Evolutionary conservation across 2,888 invertebrate species (phyloP), one percentile per base, ranked within the genome.

Genomic region (Melanophora roralis): DNA sequence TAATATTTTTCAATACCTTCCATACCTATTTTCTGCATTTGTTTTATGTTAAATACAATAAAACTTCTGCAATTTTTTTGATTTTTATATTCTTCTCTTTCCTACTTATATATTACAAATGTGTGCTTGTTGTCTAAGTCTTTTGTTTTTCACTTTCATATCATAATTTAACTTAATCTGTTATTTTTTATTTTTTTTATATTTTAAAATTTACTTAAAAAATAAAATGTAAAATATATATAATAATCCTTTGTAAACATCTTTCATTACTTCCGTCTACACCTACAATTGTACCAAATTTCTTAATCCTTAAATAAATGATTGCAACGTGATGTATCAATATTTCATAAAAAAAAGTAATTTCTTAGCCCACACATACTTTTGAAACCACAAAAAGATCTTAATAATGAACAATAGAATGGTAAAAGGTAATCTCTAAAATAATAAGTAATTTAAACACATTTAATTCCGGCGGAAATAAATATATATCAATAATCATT

Each of bases 401-500:
- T 73, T 47, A 57, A 55, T 38, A 62, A 34, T 36, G 60, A 69
- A 74, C 59, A 49, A n/a, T 6, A 60, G 27, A 14, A 38, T 2
- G 32, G 14, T 36, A 59, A 51, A 65, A 75, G 67, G 73, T 76
- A 72, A 80, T 76, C 71, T 47, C 47, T 53, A 59, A 68, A 75
- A 81, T 68, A 81, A 81, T 72, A 73, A 68, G 34, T 62, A 43
- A 65, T 71, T 73, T 64, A 51, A 68, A 81, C 69, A 67, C 49
- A 76, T 73, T 76, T 78, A 76, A 65, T 81, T 81, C 81, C 81
- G 78, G 65, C 75, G 78, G 78, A 81, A 76, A 64, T 73, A 80
- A 80, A 69, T 80, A 12, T 69, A 57, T 73, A 36, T 57, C 47
- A 76, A 68, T 64, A 43, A 72, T 32, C 62, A 51, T 47, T 32